Evolutionary conservation across 2,113 vertebrate genomes (phyloP).

Genomic region (Dipodomys merriami): DNA sequence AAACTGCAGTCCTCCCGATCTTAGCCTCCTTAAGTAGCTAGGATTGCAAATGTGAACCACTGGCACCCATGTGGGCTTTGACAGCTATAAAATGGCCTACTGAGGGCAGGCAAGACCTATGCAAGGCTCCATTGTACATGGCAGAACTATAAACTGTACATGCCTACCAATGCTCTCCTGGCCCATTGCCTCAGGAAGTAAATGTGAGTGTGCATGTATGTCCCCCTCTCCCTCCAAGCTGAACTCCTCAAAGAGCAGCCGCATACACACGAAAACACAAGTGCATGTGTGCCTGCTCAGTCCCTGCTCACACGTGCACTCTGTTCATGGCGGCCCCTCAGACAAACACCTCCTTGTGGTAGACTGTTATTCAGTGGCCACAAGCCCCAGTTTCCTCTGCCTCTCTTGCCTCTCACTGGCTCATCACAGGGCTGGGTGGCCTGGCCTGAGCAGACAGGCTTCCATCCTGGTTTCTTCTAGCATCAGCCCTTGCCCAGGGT

Average conservation of each 20-base stretch:
- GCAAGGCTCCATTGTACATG: accelerated
- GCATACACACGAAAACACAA: background rate
- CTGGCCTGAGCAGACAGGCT: background rate
- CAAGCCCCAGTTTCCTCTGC: background rate
- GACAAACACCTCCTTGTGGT: background rate
- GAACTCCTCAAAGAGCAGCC: background rate
- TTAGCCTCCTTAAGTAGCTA: no score
- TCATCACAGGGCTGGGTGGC: background rate
- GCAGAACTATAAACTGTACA: background rate
- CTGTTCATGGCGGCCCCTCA: background rate
- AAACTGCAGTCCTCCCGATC: no score
- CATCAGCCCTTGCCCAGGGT: background rate
- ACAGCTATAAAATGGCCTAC: background rate
- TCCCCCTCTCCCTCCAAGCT: background rate
- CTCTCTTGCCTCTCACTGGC: accelerated
- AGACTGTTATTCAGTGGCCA: background rate
- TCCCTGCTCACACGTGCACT: background rate
- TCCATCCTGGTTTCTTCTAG: background rate
- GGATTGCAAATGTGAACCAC: no score
- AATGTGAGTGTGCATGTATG: background rate
- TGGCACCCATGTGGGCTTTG: background rate
- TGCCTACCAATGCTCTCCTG: background rate
- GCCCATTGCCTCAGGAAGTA: slow-evolving; percentile 60
- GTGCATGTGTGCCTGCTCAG: background rate
- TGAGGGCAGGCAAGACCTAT: background rate